A percentile compares a stretch with the other conserved stretches of the same genome.
These are phyloP conservation scores for Bombus terrestris DNA, from an alignment of 1,140 invertebrate species.

Conservation along the genomic window DNA sequence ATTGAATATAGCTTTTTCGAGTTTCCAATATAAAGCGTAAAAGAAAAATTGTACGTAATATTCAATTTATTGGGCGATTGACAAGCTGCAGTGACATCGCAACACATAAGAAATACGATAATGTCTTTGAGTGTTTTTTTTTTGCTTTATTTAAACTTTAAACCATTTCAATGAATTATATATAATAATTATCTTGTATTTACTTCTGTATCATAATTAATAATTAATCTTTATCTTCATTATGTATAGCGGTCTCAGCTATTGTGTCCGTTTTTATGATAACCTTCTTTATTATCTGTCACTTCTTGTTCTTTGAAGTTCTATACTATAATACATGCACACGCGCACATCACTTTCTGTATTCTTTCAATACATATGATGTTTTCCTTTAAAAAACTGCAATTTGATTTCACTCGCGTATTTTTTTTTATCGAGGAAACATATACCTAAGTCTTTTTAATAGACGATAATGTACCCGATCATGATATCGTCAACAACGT, in stretches of 20 bases:
- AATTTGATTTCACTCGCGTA: slow-evolving; percentile 70
- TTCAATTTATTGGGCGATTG: slow-evolving; percentile 59
- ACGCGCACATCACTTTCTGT: slow-evolving; percentile 60
- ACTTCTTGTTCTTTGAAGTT: slow-evolving; percentile 61
- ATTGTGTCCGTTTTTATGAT: slow-evolving; percentile 56
- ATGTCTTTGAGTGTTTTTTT: slow-evolving; percentile 65
- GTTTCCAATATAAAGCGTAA: slow-evolving; percentile 45
- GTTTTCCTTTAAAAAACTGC: slow-evolving; percentile 61
- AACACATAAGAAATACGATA: slow-evolving; percentile 67
- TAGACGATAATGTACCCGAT: slow-evolving; percentile 56
- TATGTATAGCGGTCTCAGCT: slow-evolving; percentile 75
- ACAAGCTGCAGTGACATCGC: slow-evolving; percentile 58
- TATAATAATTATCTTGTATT: slow-evolving; percentile 77
- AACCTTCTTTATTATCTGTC: slow-evolving; percentile 55
- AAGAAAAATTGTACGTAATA: slow-evolving; percentile 50
- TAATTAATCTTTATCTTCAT: slow-evolving; percentile 76
- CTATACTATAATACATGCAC: slow-evolving; percentile 76
- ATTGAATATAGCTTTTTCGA: slow-evolving; percentile 42
- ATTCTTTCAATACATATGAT: slow-evolving; percentile 60
- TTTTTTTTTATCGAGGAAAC: slow-evolving; percentile 61
- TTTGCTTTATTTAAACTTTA: slow-evolving; percentile 74
- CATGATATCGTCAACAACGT: slow-evolving; percentile 69
- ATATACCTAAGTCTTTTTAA: slow-evolving; percentile 62
- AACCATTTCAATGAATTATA: slow-evolving; percentile 74
- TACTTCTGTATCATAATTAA: slow-evolving; percentile 73